Evolutionary conservation across 2,888 invertebrate species (phyloP).

Genomic region (Cheilosia grossa): DNA sequence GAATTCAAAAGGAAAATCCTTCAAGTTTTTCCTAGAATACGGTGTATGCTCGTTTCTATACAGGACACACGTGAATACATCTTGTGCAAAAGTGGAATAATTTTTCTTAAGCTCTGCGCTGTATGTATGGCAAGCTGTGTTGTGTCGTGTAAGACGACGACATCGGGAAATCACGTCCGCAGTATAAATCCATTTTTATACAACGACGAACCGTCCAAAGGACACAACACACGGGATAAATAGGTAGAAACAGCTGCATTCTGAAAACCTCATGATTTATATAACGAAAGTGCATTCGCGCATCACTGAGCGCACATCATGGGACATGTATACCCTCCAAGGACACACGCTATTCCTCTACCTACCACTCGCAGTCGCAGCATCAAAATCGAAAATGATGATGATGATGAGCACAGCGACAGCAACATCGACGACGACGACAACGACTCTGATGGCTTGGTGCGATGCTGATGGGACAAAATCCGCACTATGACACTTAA

Average conservation of each 20-base stretch:
- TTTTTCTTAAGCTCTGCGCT: not conserved
- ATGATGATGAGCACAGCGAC: slow-evolving; percentile 40
- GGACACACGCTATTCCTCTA: slow-evolving; percentile 11
- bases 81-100: slow-evolving; percentile 45
- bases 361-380: slow-evolving; percentile 2
- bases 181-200: slow-evolving; percentile 46
- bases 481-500: slow-evolving; percentile 74
- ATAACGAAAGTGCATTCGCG: slow-evolving; percentile 74
- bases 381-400: slow-evolving; percentile 72
- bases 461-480: slow-evolving; percentile 59
- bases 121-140: not conserved
- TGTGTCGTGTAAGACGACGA: slow-evolving; percentile 61
- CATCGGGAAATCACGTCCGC: slow-evolving; percentile 66
- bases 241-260: slow-evolving; percentile 68
- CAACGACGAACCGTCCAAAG: slow-evolving; percentile 29
- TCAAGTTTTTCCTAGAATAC: slow-evolving; percentile 33
- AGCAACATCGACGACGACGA: not conserved
- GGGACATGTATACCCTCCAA: slow-evolving; percentile 49
- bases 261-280: slow-evolving; percentile 68
- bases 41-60: slow-evolving; percentile 24
- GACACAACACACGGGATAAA: slow-evolving; percentile 52
- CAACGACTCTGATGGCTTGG: slow-evolving; percentile 13
- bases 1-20: slow-evolving; percentile 64
- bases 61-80: slow-evolving; percentile 61
- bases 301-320: slow-evolving; percentile 68